A percentile compares a stretch with the other conserved stretches of the same genome.
Conservation (phyloP, 2,797 vertebrate genomes). For the Taenioides sp. region DNA sequence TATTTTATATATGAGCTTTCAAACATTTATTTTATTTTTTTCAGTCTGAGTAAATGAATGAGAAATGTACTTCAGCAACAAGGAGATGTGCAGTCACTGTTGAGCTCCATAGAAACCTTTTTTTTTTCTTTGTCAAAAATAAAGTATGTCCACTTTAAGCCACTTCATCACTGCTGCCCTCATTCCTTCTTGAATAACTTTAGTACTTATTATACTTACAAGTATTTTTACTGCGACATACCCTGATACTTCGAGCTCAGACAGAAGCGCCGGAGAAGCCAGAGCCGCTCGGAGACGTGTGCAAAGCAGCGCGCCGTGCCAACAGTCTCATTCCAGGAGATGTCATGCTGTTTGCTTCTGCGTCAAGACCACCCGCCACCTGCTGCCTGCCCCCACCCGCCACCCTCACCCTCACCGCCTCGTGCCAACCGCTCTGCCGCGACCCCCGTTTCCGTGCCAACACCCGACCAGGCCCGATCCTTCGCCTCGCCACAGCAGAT, state of each 20-base stretch:
- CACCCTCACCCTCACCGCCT: conserved; percentile 52
- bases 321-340: conserved; percentile 90
- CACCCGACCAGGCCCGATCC: conserved; percentile 28
- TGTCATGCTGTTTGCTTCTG: conserved; percentile 93
- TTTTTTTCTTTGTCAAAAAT: too few species aligned
- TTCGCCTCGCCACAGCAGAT: conserved; percentile 86
- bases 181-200: background rate
- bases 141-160: background rate
- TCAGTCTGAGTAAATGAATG: too few species aligned
- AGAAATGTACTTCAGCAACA: too few species aligned
- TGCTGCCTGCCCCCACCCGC: conserved; percentile 60
- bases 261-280: background rate
- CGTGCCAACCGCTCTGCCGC: conserved; percentile 1
- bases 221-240: background rate
- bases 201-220: background rate
- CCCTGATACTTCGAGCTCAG: background rate
- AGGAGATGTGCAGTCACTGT: too few species aligned
- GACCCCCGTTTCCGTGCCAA: conserved; percentile 66
- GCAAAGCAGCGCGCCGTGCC: conserved; percentile 30
- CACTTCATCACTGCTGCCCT: background rate
- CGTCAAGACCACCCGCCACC: conserved; percentile 87
- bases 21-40: too few species aligned
- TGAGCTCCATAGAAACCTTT: too few species aligned
- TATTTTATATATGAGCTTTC: too few species aligned
- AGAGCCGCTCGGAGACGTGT: conserved; percentile 15